phyloP scores from a whole-genome alignment of 2,113 vertebrate genomes.

The Macaca mulatta region DNA sequence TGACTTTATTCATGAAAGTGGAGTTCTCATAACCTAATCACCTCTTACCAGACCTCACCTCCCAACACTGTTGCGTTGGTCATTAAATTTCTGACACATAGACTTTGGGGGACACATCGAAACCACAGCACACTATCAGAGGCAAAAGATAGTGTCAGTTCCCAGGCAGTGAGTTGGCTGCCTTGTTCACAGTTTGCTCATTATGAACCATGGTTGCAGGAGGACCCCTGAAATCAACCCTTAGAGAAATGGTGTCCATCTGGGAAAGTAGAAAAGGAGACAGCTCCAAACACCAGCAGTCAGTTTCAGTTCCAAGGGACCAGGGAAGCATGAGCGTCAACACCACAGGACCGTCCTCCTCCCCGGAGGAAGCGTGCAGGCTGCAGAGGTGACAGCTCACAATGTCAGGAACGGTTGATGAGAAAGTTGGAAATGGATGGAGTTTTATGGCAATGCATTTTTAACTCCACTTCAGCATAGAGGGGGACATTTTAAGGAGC shows the following conservation, averaged over 20 bases:
- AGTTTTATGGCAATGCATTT: slow-evolving; percentile 69
- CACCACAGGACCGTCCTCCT: neutral
- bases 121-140: accelerated
- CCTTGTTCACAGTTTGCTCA: neutral
- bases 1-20: too few relatives aligned
- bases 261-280: neutral
- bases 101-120: neutral
- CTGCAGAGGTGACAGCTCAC: slow-evolving; percentile 45
- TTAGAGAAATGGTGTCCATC: neutral
- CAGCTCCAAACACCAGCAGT: neutral
- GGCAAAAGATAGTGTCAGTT: neutral
- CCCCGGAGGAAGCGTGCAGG: neutral
- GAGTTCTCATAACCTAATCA: neutral
- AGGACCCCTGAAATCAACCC: neutral
- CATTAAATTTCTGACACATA: neutral
- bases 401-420: slow-evolving; percentile 28
- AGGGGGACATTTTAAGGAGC: slow-evolving; percentile 77
- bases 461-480: slow-evolving; percentile 64
- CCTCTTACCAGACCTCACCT: neutral
- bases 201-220: neutral
- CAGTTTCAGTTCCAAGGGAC: neutral
- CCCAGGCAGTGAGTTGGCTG: neutral
- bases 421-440: slow-evolving; percentile 49
- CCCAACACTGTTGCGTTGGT: neutral
- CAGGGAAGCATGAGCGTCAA: neutral